Evolutionary conservation across 2,113 vertebrate genomes (phyloP).

Genomic region (Erpornis zantholeuca): DNA sequence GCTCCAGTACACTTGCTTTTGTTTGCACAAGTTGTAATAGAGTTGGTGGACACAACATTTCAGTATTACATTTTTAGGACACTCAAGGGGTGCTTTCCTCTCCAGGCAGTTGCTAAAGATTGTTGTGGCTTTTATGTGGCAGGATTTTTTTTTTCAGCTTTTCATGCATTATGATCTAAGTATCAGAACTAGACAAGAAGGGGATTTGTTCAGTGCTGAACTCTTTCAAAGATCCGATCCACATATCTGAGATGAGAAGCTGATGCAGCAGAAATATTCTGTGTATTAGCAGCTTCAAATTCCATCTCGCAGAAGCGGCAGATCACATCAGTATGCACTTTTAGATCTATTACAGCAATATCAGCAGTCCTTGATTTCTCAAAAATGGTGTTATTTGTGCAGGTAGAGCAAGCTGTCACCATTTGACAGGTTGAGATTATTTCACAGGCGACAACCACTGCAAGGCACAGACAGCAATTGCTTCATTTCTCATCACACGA

Average conservation of each 20-base stretch:
- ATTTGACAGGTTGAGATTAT: slow-evolving; percentile 3
- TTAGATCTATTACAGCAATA: slow-evolving; percentile 32
- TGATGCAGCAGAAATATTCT: background rate
- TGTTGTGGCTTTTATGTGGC: background rate
- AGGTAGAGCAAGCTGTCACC: slow-evolving; percentile 39
- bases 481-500: background rate
- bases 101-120: background rate
- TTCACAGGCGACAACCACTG: background rate
- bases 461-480: background rate
- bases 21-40: background rate
- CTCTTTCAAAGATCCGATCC: background rate
- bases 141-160: background rate
- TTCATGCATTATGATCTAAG: background rate
- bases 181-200: background rate
- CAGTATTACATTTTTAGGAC: background rate
- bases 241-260: background rate
- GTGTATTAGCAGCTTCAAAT: background rate
- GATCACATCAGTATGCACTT: slow-evolving; percentile 44
- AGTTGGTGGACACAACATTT: background rate
- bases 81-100: background rate
- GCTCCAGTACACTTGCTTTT: background rate
- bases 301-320: background rate
- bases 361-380: slow-evolving; percentile 44
- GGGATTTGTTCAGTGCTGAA: background rate
- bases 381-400: background rate